A percentile compares a stretch with the other conserved stretches of the same genome.
phyloP scores from a whole-genome alignment of 2,113 vertebrate genomes.

The Ariopsis seemanni region DNA sequence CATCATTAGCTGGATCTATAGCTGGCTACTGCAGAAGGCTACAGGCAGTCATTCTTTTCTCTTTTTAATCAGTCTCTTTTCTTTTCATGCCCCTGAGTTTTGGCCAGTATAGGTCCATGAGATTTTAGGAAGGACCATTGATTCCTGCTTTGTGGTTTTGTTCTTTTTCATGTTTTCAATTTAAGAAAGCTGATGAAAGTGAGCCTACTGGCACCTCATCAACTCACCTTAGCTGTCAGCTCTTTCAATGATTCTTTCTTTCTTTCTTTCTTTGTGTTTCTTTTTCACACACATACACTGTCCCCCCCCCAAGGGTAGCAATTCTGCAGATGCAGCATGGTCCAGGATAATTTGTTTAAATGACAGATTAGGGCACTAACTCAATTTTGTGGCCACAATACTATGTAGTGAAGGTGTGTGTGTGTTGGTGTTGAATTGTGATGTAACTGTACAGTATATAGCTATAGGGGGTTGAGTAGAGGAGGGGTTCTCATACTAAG shows the following conservation, averaged over 20 bases:
- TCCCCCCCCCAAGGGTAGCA: constrained; percentile 53
- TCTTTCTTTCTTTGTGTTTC: neutral
- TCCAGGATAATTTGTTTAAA: constrained; percentile 73
- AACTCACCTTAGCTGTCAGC: constrained; percentile 11
- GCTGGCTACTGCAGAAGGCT: constrained; percentile 3
- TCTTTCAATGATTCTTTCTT: neutral
- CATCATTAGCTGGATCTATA: constrained; percentile 18
- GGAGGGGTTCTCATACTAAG: constrained; percentile 50
- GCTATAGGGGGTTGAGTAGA: constrained; percentile 25
- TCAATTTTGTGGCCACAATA: constrained; percentile 68
- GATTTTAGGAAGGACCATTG: constrained; percentile 9
- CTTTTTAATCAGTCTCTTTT: neutral
- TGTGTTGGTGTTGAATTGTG: neutral
- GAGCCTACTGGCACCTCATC: neutral
- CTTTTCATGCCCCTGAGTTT: constrained; percentile 1
- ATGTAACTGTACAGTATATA: constrained; percentile 19
- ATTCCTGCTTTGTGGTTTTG: constrained; percentile 34
- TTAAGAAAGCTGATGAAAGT: constrained; percentile 19
- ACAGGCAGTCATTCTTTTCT: neutral
- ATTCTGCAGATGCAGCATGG: constrained; percentile 72
- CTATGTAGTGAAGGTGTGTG: constrained; percentile 62
- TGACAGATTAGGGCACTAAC: constrained; percentile 73
- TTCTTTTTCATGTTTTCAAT: constrained; percentile 33
- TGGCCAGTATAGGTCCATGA: neutral
- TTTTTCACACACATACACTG: constrained; percentile 27